These are phyloP conservation scores for Typhlichthys eigenmanni DNA, from an alignment of 2,797 vertebrate genomes.

Conservation along the genomic window DNA sequence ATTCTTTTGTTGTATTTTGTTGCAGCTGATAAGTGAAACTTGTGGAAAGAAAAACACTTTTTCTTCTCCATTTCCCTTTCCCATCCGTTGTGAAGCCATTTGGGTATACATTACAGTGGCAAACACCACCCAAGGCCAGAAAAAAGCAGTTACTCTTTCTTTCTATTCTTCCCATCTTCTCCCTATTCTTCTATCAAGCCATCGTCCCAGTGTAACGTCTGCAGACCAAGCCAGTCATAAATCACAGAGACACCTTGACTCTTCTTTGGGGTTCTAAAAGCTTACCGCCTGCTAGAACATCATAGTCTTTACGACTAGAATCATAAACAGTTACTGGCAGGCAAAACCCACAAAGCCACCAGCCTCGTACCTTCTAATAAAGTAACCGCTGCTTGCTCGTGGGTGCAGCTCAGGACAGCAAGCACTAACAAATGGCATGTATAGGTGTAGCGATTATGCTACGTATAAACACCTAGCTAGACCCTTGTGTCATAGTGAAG, in stretches of 20 bases:
- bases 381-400: slow-evolving; percentile 26
- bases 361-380: not conserved
- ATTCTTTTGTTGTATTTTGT: slow-evolving; percentile 51
- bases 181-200: slow-evolving; percentile 6
- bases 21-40: slow-evolving; percentile 47
- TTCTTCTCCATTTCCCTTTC: slow-evolving; percentile 16
- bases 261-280: slow-evolving; percentile 38
- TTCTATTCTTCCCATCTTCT: not conserved
- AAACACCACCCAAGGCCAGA: slow-evolving; percentile 42
- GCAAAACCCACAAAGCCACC: slow-evolving; percentile 12
- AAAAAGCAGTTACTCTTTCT: slow-evolving; percentile 14
- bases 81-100: slow-evolving; percentile 36
- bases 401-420: slow-evolving; percentile 2
- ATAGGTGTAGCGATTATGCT: too few relatives aligned
- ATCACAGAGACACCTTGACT: slow-evolving; percentile 24
- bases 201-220: slow-evolving; percentile 11
- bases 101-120: slow-evolving; percentile 54
- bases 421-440: slow-evolving; percentile 21
- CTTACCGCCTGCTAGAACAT: slow-evolving; percentile 23
- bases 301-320: slow-evolving; percentile 25
- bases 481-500: slow-evolving; percentile 22
- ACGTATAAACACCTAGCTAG: slow-evolving; percentile 75
- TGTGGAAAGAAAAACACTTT: slow-evolving; percentile 32
- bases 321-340: slow-evolving; percentile 31
- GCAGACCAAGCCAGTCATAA: slow-evolving; percentile 9